Evolutionary conservation across 2,888 invertebrate species (phyloP), one percentile per base, ranked within the genome.

Genomic region (Pammene fasciana): DNA sequence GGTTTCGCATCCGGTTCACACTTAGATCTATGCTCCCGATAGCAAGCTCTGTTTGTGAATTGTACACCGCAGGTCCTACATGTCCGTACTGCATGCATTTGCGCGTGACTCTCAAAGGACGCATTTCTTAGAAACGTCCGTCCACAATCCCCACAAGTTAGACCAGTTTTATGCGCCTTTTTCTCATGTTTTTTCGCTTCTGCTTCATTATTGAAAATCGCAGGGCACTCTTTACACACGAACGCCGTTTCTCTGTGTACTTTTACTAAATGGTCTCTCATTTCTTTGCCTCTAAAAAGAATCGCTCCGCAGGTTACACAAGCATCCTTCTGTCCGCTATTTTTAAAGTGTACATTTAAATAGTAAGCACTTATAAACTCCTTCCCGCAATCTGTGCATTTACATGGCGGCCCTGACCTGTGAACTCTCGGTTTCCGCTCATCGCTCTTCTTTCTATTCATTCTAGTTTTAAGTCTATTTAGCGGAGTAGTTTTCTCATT

Each of bases 1-100:
- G 90, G 90, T 14, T 88, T 87, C 0, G 91, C 91, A 6, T 85
- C 81, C 0, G 92, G 91, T 55, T 91, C 92, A 65, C 92, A 92
- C 13, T 78, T 78, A 0, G 85, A 77, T 14, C 92, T 82, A 65
- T 92, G 92, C 57, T 84, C 86, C 13, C 91, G 82, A 48, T 91
- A 92, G 65, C 92, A 92, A 0, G 84, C 83, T 0, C 92, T 74
- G 59, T 89, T 92, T 0, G 89, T 83, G 72, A 91, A 92, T 70
- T 92, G 91, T 0, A 74, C 71, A 0, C 86, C 87, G 52, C 92
- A 92, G 0, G 80, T 74, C 0, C 92, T 74, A 56, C 92, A 92
- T 0, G 88, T 89, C 8, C 89, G 74, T 0, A 92, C 90, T 0
- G 85, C 79, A 64, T 92, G 92, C 90, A 91, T 90, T 70, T 88